A percentile compares a stretch with the other conserved stretches of the same genome.
Evolutionary conservation across 2,113 vertebrate genomes (phyloP).

Genomic region (Reinhardtius hippoglossoides): DNA sequence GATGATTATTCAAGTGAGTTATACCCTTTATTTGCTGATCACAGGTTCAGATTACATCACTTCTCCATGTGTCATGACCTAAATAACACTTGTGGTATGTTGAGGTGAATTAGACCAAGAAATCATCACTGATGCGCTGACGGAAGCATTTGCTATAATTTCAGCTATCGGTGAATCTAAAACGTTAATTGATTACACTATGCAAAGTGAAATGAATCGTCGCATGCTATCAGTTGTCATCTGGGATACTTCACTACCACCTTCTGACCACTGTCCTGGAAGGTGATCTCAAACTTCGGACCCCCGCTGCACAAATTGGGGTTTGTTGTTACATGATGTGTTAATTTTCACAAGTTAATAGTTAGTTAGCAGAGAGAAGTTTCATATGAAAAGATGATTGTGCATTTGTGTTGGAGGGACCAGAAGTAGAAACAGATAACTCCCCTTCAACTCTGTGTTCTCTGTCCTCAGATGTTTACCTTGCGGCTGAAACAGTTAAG

Average conservation of each 20-base stretch:
- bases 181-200: background rate
- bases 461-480: constrained; percentile 56
- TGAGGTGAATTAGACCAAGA: background rate
- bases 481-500: constrained; percentile 25
- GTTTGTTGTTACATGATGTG: background rate
- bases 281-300: background rate
- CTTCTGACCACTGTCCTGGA: background rate
- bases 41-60: background rate
- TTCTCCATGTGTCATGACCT: background rate
- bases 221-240: background rate
- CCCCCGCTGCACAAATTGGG: background rate
- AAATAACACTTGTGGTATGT: background rate
- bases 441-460: constrained; percentile 16
- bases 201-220: background rate
- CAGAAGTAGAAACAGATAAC: constrained; percentile 24
- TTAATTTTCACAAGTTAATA: background rate
- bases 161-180: background rate
- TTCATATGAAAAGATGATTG: background rate
- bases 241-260: background rate
- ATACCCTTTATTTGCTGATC: too few relatives aligned
- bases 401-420: constrained; percentile 1
- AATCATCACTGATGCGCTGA: background rate
- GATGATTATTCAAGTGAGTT: too few relatives aligned
- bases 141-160: background rate
- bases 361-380: background rate